Evolutionary conservation across 2,113 vertebrate genomes (phyloP), one percentile per base, ranked within the genome.

Genomic region (Empidonax traillii): DNA sequence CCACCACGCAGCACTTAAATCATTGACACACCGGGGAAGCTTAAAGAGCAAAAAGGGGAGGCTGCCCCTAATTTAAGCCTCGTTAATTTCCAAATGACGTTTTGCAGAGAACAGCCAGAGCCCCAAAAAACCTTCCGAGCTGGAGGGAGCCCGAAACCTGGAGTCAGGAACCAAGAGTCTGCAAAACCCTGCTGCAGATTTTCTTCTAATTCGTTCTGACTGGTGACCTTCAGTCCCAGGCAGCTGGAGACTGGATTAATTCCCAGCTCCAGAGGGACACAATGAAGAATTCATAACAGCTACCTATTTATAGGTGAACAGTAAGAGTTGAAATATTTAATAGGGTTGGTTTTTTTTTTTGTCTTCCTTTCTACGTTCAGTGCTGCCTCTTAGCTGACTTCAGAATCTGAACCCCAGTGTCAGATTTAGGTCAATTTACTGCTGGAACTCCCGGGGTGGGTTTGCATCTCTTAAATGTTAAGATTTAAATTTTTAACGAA

Each of bases 231-330:
- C 59, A 91, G 93, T 85, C 83, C 66, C 90, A 89, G 81, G 87
- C 94, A 97, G 94, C 92, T 93, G 92, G 83, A 96, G 82, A 85
- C 67, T 46, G 88, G 73, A 89, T 95, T 93, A 93, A 96, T 95
- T 94, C 92, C 78, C 90, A 72, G 91, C 91, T 94, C 88, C 78
- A 75, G 61, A 52, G 87, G 56, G 37, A 59, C 22, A 46, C 68
- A 90, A 95, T 44, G 78, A 74, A 80, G 90, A 96, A 94, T 85
- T 84, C 84, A 51, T 95, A 94, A 91, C 72, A 81, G 76, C 49
- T 41, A 85, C 77, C 96, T 97, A 94, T 97, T 96, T 96, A 93
- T 90, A 97, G 90, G 88, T 86, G 88, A 93, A 66, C 22, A 63
- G 65, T 10, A 71, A 89, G 85, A 89, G 52, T 7, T 46, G 43